A percentile compares a stretch with the other conserved stretches of the same genome.
phyloP scores from a whole-genome alignment of 1,140 invertebrate genomes.

The Drosophila sechellia region DNA sequence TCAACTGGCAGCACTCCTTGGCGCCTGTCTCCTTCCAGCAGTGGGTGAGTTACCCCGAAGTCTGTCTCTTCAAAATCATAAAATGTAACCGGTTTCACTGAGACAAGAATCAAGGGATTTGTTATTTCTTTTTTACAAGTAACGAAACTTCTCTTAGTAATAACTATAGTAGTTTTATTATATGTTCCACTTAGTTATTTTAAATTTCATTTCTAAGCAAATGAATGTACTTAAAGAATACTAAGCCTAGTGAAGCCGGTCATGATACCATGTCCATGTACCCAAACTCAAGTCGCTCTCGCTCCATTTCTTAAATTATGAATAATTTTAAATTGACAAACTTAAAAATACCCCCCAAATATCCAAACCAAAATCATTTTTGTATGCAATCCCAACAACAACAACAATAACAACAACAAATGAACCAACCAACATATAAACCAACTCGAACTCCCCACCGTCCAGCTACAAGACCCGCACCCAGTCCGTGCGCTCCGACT shows the following conservation, averaged over 20 bases:
- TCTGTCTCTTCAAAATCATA: neutral
- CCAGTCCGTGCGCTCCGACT: slow-evolving; percentile 90
- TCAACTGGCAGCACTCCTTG: slow-evolving; percentile 89
- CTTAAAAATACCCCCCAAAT: slow-evolving; percentile 27
- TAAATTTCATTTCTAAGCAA: too few species aligned
- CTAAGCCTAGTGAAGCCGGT: slow-evolving; percentile 12
- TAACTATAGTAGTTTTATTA: neutral
- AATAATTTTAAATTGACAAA: slow-evolving; percentile 39
- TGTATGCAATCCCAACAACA: slow-evolving; percentile 66
- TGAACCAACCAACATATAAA: slow-evolving; percentile 49
- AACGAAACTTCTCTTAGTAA: neutral
- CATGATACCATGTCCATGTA: slow-evolving; percentile 18
- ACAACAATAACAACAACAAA: slow-evolving; percentile 53
- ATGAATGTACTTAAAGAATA: too few species aligned
- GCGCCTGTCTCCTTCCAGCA: slow-evolving; percentile 92
- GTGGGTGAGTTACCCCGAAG: slow-evolving; percentile 87
- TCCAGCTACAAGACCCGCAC: slow-evolving; percentile 86
- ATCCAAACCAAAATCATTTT: slow-evolving; percentile 66
- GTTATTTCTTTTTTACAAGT: neutral
- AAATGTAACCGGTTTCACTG: slow-evolving; percentile 11
- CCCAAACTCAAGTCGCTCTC: slow-evolving; percentile 57
- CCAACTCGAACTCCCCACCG: slow-evolving; percentile 24
- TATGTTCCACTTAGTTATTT: neutral
- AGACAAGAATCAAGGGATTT: neutral
- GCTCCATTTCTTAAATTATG: slow-evolving; percentile 53